Base-by-base conservation (phyloP, 2,888 invertebrate genomes). In the Tetragnatha montana region DNA sequence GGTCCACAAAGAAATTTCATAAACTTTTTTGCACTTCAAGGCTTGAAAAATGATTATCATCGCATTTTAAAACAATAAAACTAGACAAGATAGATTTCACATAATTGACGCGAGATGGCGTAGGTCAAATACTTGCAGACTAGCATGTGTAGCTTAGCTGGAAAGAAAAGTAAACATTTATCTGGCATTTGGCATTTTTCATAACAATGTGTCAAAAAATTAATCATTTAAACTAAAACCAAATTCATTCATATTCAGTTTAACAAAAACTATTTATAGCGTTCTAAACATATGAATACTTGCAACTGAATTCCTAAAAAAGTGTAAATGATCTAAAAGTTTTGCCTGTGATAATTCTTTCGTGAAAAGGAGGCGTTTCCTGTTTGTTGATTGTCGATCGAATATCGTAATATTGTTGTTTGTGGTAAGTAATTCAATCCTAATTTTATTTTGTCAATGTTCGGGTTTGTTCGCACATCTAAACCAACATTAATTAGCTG, bases 51-150 rank as follows among this genome's bases (percentile, higher is more conserved):
- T 8, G 2, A 81, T 21, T 6, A 21, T n/a, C 6, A 49, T 70
- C 3, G 2, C n/a, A 70, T 47, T 81, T 80, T 81, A 14, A 14
- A 71, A 19, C 21, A 71, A 70, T n/a, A 19, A 21, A 71, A 35
- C 50, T 50, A 76, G 76, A 73, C 76, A 84, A 76, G 75, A 35
- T 60, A 12, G 19, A 84, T 84, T 81, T 84, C 88, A 8, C 50
- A 88, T 88, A 75, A 75, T 80, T 88, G 80, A 75, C 88, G 50
- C 78, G 79, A 88, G 88, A 88, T 88, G 88, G 88, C 84, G 88
- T 73, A 80, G 49, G 75, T 69, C 49, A 50, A 60, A 87, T 70
- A 71, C n/a, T n/a, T n/a, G n/a, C n/a, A 51, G 49, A 22, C 74
- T 74, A 83, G 83, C 83, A 81, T 88, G 88, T 84, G 80, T 74